These are phyloP conservation scores for Octodon degus DNA, from an alignment of 2,113 vertebrate species.

Conservation along the genomic window DNA sequence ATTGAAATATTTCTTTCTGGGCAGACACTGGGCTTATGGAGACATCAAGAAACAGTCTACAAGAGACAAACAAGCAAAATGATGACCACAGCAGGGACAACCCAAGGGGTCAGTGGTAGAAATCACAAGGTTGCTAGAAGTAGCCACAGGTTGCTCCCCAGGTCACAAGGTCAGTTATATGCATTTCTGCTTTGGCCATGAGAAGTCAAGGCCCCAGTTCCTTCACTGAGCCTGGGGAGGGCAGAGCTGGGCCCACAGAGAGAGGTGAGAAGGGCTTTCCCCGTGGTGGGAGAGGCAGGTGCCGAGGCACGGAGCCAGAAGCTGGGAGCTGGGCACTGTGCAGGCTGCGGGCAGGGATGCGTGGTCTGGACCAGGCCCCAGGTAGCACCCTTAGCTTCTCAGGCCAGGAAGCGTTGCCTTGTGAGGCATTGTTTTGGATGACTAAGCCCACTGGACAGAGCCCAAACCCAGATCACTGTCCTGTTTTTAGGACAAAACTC, in stretches of 20 bases:
- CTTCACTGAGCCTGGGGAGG: not conserved
- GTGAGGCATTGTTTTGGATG: not conserved
- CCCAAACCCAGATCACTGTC: not conserved
- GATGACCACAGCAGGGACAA: not conserved
- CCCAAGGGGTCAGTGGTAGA: not conserved
- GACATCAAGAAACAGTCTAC: not conserved
- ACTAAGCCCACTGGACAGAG: not conserved
- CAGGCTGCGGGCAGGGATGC: not conserved
- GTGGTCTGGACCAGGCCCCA: too few species aligned
- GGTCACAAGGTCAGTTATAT: not conserved
- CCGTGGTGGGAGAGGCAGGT: not conserved
- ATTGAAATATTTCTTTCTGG: not conserved
- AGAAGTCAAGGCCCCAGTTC: not conserved
- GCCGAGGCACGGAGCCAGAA: not conserved
- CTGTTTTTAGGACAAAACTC: not conserved
- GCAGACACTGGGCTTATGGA: not conserved
- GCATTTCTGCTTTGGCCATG: not conserved
- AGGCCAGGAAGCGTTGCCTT: not conserved
- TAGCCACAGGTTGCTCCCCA: not conserved
- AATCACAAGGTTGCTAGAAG: not conserved
- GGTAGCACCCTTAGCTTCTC: not conserved
- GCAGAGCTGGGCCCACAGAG: fast-evolving
- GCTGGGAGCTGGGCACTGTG: fast-evolving
- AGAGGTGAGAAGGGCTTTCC: not conserved
- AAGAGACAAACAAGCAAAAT: not conserved